phyloP scores from a whole-genome alignment of 2,113 vertebrate species.

The Addax nasomaculatus region DNA sequence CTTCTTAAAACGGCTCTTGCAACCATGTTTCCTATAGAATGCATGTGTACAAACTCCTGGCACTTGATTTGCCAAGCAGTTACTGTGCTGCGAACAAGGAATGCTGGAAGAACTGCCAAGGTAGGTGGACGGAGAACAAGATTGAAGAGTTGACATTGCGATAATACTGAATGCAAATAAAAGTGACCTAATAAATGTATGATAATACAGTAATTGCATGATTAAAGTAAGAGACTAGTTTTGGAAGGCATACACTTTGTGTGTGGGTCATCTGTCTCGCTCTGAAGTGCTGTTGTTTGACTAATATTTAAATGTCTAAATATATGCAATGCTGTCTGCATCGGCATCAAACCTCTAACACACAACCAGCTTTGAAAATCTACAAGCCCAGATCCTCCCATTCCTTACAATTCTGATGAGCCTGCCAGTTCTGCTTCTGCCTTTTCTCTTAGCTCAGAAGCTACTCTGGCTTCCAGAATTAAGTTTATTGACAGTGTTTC shows the following conservation, averaged over 20 bases:
- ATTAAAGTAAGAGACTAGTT: neutral
- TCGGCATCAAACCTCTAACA: neutral
- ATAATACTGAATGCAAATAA: neutral
- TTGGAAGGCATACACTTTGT: neutral
- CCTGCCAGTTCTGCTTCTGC: conserved; percentile 65
- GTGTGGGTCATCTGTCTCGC: neutral
- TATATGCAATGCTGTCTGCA: neutral
- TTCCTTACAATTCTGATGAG: conserved; percentile 38
- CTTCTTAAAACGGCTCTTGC: neutral
- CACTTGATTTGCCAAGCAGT: neutral
- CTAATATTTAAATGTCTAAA: neutral
- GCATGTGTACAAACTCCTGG: neutral
- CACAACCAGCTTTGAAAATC: neutral
- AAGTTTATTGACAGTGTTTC: conserved; percentile 79
- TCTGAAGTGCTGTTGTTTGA: neutral
- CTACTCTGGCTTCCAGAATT: conserved; percentile 66
- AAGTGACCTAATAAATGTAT: neutral
- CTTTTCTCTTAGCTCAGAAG: conserved; percentile 65
- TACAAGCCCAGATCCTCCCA: conserved; percentile 6
- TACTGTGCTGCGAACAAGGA: neutral
- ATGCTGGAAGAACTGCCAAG: neutral
- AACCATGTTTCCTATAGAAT: neutral
- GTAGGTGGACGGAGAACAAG: neutral
- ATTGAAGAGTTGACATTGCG: neutral
- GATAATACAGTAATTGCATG: neutral